Percentiles rank a stretch among this genome's conserved stretches.
Evolutionary conservation across 2,113 vertebrate species (phyloP).

Genomic region (Petaurus breviceps): DNA sequence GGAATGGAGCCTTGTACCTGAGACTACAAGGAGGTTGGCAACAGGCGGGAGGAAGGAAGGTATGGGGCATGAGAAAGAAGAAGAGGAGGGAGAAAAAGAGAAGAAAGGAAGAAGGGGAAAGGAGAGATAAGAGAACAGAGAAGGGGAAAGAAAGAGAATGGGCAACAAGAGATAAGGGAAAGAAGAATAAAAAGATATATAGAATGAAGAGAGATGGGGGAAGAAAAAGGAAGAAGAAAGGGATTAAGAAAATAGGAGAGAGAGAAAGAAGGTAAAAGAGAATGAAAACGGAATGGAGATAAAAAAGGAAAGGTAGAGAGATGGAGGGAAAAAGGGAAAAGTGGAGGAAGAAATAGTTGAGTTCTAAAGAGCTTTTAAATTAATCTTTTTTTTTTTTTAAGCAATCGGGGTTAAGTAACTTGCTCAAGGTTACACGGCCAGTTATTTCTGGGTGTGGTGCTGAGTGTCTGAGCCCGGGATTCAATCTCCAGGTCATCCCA

Average conservation of each 20-base stretch:
- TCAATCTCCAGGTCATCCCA: too few species aligned
- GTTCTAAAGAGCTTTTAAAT: neutral
- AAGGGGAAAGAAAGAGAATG: neutral
- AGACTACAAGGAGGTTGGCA: conserved; percentile 71
- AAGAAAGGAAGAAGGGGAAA: neutral
- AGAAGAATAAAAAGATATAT: neutral
- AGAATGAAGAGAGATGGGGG: conserved; percentile 8
- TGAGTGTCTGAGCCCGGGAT: too few species aligned
- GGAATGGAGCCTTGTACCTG: conserved; percentile 89
- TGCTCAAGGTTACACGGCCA: too few species aligned
- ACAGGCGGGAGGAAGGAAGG: neutral
- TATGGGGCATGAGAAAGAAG: neutral
- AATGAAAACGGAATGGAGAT: neutral
- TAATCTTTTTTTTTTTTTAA: too few species aligned
- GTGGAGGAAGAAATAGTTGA: neutral
- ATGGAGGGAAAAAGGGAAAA: neutral
- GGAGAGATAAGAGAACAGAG: too few species aligned
- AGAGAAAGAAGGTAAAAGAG: conserved; percentile 10
- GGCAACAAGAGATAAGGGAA: conserved; percentile 20
- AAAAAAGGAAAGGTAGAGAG: neutral
- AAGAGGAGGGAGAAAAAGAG: conserved; percentile 40
- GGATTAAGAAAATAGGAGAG: neutral
- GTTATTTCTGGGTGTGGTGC: too few species aligned
- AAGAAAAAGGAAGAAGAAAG: neutral
- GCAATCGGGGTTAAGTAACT: too few species aligned